A percentile compares a stretch with the other conserved stretches of the same genome.
Conservation (phyloP, 2,113 vertebrate genomes). For the Sarotherodon lohbergeri region DNA sequence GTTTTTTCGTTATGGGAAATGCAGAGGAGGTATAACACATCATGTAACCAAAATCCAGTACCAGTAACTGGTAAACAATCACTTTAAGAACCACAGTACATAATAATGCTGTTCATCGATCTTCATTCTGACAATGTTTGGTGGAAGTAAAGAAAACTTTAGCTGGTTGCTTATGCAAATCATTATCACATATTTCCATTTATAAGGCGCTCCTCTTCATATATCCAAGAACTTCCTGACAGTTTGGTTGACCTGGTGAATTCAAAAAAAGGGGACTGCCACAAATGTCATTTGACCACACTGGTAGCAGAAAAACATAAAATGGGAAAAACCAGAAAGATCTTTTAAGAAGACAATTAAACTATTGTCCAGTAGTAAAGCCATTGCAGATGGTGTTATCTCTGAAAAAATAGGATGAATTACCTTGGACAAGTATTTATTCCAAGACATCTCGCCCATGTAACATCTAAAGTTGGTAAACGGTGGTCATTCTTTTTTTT, state of each 20-base stretch:
- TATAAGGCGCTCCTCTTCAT: not conserved
- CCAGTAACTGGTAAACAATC: not conserved
- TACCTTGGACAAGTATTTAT: not conserved
- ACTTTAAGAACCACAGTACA: not conserved
- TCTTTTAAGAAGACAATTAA: not conserved
- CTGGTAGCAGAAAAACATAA: not conserved
- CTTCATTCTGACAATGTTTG: not conserved
- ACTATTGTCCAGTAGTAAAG: not conserved
- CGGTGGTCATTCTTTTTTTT: no score
- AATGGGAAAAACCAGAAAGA: not conserved
- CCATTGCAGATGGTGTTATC: not conserved
- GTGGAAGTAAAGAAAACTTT: not conserved
- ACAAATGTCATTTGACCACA: not conserved
- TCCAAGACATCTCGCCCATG: not conserved
- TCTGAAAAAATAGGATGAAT: not conserved
- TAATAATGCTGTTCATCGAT: not conserved
- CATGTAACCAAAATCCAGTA: not conserved
- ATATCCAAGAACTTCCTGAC: not conserved
- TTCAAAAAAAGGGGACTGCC: not conserved
- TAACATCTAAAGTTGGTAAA: not conserved
- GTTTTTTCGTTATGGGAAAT: not conserved
- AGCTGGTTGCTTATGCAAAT: not conserved
- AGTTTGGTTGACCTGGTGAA: not conserved
- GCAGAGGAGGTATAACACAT: not conserved
- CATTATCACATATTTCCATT: not conserved